phyloP scores from a whole-genome alignment of 2,888 invertebrate species.

The Leptura quadrifasciata region DNA sequence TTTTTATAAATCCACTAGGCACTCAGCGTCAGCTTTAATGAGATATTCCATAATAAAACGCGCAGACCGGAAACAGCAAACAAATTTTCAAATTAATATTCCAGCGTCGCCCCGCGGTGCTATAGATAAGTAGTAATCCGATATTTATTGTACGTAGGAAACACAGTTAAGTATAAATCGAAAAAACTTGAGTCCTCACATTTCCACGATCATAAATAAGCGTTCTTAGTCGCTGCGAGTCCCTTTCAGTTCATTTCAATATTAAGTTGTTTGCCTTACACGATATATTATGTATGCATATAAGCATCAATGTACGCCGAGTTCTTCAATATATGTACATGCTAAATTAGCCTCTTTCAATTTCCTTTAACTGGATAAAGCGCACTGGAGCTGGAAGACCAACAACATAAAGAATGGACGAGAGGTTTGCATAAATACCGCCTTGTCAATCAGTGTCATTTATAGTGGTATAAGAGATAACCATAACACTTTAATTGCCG shows the following conservation, averaged over 20 bases:
- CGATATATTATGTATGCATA: slow-evolving; percentile 60
- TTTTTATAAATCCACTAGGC: too few relatives aligned
- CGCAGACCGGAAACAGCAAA: background rate
- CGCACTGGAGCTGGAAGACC: slow-evolving; percentile 9
- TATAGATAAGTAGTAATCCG: background rate
- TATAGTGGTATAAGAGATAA: slow-evolving; percentile 25
- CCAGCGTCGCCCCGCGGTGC: background rate
- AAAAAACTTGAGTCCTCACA: slow-evolving; percentile 5
- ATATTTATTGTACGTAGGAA: slow-evolving; percentile 15
- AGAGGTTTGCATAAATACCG: slow-evolving; percentile 31
- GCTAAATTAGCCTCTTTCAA: slow-evolving; percentile 56
- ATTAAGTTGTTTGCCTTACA: slow-evolving; percentile 62
- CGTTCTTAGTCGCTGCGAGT: background rate
- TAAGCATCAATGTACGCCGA: slow-evolving; percentile 47
- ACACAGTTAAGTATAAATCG: background rate
- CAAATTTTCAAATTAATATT: background rate
- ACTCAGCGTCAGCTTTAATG: too few relatives aligned
- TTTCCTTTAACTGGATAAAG: slow-evolving; percentile 40
- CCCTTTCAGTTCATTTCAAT: slow-evolving; percentile 55
- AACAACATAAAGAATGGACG: slow-evolving; percentile 24
- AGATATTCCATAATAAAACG: background rate
- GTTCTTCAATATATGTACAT: slow-evolving; percentile 56
- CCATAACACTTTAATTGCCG: slow-evolving; percentile 36
- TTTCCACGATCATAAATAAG: slow-evolving; percentile 18
- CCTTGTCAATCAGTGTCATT: slow-evolving; percentile 44